Evolutionary conservation across 2,888 invertebrate species (phyloP), one percentile per base, ranked within the genome.

Genomic region (Protodeltote pygarga): DNA sequence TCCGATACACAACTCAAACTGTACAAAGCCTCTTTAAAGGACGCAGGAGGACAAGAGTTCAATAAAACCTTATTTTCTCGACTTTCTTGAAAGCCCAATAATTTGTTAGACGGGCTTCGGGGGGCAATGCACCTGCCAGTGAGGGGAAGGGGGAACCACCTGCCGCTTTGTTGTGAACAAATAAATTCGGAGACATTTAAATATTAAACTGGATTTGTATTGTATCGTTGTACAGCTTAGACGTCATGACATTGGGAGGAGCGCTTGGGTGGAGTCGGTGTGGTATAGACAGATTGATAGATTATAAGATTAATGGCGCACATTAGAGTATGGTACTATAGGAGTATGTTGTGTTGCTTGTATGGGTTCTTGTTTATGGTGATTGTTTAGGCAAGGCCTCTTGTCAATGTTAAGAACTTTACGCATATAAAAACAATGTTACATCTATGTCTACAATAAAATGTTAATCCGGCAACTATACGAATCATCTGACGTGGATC

Each of bases 51-150:
- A 48, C 39, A 40, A 29, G 20, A 44, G 58, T 48, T 63, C 57
- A 48, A 55, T 54, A 47, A 42, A 39, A 63, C 48, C 29, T 28
- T 28, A 29, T 27, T 34, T 37, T 24, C 17, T 39, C 37, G 38
- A 55, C 59, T 57, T 63, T 58, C 46, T 44, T 58, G 40, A 32
- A 44, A 49, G 47, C 50, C 44, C 40, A n/a, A 46, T 53, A 67
- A 69, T 57, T 49, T 47, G 44, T 47, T 57, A 54, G 67, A 50
- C 63, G 52, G 49, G 58, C 20, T 76, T 79, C 60, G 76, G 73
- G 71, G 80, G 76, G 62, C 79, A 71, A 75, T 79, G 83, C 84
- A 85, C 83, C 81, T 82, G 77, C 25, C 9, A 38, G 46, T 45
- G 53, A 50, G 31, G 41, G 35, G 48, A 54, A 51, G 57, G 50